Conservation (phyloP, 37 sponge, comb jelly and placozoan genomes). For the Lycopodina hypogea region DNA sequence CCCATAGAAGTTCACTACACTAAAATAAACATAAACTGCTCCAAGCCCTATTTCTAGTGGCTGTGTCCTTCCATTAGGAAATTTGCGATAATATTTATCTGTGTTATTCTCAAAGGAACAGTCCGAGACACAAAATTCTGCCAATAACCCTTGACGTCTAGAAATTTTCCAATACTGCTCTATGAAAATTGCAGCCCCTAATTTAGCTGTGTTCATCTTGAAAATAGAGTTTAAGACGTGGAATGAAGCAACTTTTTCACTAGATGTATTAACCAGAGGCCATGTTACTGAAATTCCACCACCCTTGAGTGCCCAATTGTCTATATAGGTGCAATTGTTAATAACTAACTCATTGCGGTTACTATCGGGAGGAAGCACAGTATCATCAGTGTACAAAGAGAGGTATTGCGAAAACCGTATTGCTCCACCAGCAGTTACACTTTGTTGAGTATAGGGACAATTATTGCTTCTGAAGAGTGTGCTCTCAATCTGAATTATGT, state of each 20-base stretch:
- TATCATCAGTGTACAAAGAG: not conserved
- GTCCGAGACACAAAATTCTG: not conserved
- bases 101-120: not conserved
- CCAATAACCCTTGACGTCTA: not conserved
- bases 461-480: conserved; percentile 2
- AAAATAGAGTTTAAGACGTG: conserved; percentile 10
- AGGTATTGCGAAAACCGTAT: too few species aligned
- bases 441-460: not conserved
- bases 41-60: conserved; percentile 14
- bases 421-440: conserved; percentile 47
- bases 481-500: conserved; percentile 8
- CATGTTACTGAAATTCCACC: conserved; percentile 33
- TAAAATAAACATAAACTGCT: conserved; percentile 38
- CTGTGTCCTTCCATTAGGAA: too few species aligned
- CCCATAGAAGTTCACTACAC: conserved; percentile 27
- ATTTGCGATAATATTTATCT: not conserved
- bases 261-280: not conserved
- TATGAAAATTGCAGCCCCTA: conserved; percentile 53
- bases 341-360: conserved; percentile 8
- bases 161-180: not conserved
- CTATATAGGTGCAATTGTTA: not conserved
- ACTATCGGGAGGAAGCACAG: not conserved
- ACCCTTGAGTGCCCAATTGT: conserved; percentile 29
- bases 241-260: not conserved
- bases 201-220: not conserved